Base-by-base conservation (phyloP, 2,113 vertebrate species). In the Eulemur macaco region DNA sequence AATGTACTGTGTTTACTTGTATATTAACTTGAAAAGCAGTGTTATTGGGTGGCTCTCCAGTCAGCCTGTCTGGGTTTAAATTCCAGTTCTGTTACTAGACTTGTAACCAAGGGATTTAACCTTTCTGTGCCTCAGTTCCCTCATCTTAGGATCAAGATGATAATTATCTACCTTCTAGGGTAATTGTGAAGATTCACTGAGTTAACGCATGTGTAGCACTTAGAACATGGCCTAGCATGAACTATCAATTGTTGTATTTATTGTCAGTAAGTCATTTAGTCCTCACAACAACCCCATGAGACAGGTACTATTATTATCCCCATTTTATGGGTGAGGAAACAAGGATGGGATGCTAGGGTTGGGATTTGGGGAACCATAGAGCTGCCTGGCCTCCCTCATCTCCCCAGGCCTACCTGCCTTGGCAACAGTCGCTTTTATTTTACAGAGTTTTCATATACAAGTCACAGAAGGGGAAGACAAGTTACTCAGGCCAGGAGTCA, bases 41-140 rank as follows among this genome's bases (percentile, higher is more conserved):
- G 15, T 60, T 68, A 10, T 93, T 85, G 14, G 31, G 1, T 95
- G 84, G 21, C 54, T 74, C 25, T 95, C 29, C 17, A 89, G 74
- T 89, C 74, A 58, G 12, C 66, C 52, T 89, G 5, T 90, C 52
- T 84, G 71, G 54, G 14, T 85, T 96, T 66, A 69, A 93, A 83
- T 94, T 86, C 74, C 50, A 86, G 39, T 78, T 95, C 47, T 78
- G 20, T 92, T 74, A 81, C 64, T 96, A 87, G 63, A 45, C n/a
- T 2, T 86, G 37, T 58, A 88, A 74, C 14, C 8, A 82, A 84
- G 60, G 90, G 82, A 71, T 87, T 95, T 88, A 85, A 91, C 39
- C 60, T 63, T 73, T 85, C 18, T 91, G 8, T 93, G 86, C 52
- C 21, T 87, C 78, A 68, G 4, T 81, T 91, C 85, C 81, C 25